Evolutionary conservation across 1,140 invertebrate genomes (phyloP).

Genomic region (Drosophila murphyi): DNA sequence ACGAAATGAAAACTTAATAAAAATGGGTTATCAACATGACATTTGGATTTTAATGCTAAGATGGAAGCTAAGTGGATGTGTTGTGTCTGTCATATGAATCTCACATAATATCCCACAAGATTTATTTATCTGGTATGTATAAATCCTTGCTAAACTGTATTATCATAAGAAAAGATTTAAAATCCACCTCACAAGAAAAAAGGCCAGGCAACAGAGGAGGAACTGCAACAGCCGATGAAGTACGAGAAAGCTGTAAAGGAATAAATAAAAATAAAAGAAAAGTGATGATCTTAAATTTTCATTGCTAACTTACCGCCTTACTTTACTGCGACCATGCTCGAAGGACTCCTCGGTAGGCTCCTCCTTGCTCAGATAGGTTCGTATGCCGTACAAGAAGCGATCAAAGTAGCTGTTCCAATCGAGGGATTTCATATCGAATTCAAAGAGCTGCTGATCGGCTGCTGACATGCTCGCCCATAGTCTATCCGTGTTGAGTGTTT

Average conservation of each 20-base stretch:
- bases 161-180: neutral
- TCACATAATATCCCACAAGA: neutral
- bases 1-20: slow-evolving; percentile 26
- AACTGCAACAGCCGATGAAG: slow-evolving; percentile 19
- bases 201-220: neutral
- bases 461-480: slow-evolving; percentile 87
- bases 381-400: slow-evolving; percentile 87
- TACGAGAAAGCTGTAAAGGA: slow-evolving; percentile 12
- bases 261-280: neutral
- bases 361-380: slow-evolving; percentile 89
- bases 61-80: too few relatives aligned
- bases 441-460: slow-evolving; percentile 88
- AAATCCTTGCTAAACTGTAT: neutral
- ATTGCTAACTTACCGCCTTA: slow-evolving; percentile 18
- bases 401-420: slow-evolving; percentile 88
- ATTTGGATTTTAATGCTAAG: neutral
- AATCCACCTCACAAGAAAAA: neutral
- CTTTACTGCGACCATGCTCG: slow-evolving; percentile 59
- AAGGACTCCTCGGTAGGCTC: slow-evolving; percentile 86
- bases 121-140: neutral
- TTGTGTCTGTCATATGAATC: too few relatives aligned
- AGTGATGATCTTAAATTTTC: neutral
- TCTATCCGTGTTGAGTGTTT: slow-evolving; percentile 87
- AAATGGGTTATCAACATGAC: slow-evolving; percentile 19
- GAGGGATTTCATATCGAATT: slow-evolving; percentile 88